A percentile compares a stretch with the other conserved stretches of the same genome.
Evolutionary conservation across 2,888 invertebrate genomes (phyloP).

Genomic region (Serrognathus titanus): DNA sequence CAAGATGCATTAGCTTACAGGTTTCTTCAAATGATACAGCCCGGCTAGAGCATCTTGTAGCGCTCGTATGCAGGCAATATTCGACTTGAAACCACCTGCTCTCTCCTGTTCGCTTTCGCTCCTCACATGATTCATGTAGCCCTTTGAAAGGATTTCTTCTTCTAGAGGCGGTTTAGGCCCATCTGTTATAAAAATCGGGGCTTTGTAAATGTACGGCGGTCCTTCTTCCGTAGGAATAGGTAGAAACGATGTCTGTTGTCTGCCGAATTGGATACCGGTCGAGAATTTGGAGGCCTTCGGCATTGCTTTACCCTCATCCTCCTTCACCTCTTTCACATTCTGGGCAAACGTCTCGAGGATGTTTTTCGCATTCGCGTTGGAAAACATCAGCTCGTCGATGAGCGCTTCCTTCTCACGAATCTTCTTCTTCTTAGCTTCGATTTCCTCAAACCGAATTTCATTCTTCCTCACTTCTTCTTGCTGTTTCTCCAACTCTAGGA

Average conservation of each 20-base stretch:
- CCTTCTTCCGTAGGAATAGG: constrained; percentile 75
- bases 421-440: constrained; percentile 75
- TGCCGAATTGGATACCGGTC: constrained; percentile 78
- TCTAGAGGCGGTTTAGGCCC: constrained; percentile 72
- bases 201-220: constrained; percentile 68
- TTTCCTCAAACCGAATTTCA: constrained; percentile 65
- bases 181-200: constrained; percentile 57
- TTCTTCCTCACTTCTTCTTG: constrained; percentile 70
- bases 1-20: constrained; percentile 10
- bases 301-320: constrained; percentile 52
- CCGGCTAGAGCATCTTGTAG: constrained; percentile 85
- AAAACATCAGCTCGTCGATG: constrained; percentile 93
- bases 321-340: constrained; percentile 63
- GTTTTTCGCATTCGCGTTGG: constrained; percentile 83
- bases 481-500: constrained; percentile 77
- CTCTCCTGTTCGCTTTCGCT: constrained; percentile 69
- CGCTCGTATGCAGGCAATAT: constrained; percentile 80
- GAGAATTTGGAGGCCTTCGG: constrained; percentile 71
- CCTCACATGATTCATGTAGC: constrained; percentile 74
- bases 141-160: constrained; percentile 60
- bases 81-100: constrained; percentile 84
- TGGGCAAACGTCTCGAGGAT: constrained; percentile 80
- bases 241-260: constrained; percentile 61
- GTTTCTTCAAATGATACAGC: constrained; percentile 51
- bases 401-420: constrained; percentile 85